These are phyloP conservation scores for Hydraecia micacea DNA, from an alignment of 2,888 invertebrate species.

Conservation along the genomic window DNA sequence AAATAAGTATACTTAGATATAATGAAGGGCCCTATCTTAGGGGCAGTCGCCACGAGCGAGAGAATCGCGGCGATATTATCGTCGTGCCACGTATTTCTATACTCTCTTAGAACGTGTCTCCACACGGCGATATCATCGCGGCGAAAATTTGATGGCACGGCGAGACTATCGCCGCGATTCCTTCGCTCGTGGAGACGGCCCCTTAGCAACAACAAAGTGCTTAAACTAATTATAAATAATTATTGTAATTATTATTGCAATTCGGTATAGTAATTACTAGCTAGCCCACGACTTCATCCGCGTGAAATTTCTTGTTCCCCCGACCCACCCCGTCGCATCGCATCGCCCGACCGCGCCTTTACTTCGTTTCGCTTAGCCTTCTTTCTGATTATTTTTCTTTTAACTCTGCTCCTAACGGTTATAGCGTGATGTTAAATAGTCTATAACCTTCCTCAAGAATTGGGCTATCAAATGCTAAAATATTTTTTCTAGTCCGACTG, in stretches of 20 bases:
- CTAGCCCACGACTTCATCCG: not conserved
- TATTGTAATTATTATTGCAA: conserved; percentile 59
- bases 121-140: too few relatives aligned
- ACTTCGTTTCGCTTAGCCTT: not conserved
- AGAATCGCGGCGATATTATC: too few relatives aligned
- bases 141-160: too few relatives aligned
- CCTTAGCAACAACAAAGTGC: conserved; percentile 19
- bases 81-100: too few relatives aligned
- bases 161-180: too few relatives aligned
- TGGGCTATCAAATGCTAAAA: not conserved
- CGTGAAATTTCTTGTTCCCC: not conserved
- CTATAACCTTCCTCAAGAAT: not conserved
- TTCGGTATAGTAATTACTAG: conserved; percentile 1
- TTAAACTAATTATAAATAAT: conserved; percentile 40
- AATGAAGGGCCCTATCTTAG: conserved; percentile 16
- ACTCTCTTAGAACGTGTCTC: too few relatives aligned
- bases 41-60: too few relatives aligned
- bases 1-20: conserved; percentile 12
- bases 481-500: not conserved
- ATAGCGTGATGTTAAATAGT: not conserved
- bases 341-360: not conserved
- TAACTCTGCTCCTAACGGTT: not conserved
- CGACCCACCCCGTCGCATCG: not conserved
- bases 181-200: too few relatives aligned
- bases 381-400: not conserved